A percentile compares a stretch with the other conserved stretches of the same genome.
These are phyloP conservation scores for Xenops minutus DNA, from an alignment of 2,797 vertebrate species.

Conservation along the genomic window DNA sequence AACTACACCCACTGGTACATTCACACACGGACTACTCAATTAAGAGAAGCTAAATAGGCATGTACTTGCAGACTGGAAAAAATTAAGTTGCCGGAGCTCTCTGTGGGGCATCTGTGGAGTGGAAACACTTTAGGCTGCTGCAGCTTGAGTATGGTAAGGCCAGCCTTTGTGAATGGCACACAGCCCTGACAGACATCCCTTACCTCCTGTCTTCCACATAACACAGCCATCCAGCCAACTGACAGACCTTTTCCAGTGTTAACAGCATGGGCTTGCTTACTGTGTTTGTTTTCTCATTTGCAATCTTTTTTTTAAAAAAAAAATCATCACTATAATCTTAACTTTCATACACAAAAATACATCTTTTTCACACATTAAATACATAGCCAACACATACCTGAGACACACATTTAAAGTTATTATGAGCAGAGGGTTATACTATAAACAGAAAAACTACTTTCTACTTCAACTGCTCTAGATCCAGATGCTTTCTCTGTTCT, in stretches of 20 bases:
- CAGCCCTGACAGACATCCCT: background rate
- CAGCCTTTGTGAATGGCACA: background rate
- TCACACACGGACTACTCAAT: background rate
- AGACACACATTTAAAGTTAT: background rate
- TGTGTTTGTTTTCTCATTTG: background rate
- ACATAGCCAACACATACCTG: background rate
- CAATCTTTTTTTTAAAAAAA: background rate
- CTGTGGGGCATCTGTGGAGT: background rate
- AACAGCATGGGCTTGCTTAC: background rate
- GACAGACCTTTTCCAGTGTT: background rate
- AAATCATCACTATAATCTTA: background rate
- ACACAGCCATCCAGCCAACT: background rate
- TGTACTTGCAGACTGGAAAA: background rate
- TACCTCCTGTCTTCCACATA: background rate
- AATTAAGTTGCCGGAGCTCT: background rate
- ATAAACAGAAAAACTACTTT: constrained; percentile 58
- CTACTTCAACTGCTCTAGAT: constrained; percentile 18
- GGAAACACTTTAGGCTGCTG: background rate
- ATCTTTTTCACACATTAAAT: background rate
- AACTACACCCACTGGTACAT: background rate
- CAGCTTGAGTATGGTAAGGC: background rate
- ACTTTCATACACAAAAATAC: background rate
- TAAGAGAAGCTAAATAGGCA: background rate
- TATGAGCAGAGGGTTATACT: background rate
- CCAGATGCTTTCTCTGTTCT: constrained; percentile 56